Percentiles rank a stretch among this genome's conserved stretches.
These are phyloP conservation scores for Syndactyla subalaris DNA, from an alignment of 2,797 vertebrate genomes.

Conservation along the genomic window DNA sequence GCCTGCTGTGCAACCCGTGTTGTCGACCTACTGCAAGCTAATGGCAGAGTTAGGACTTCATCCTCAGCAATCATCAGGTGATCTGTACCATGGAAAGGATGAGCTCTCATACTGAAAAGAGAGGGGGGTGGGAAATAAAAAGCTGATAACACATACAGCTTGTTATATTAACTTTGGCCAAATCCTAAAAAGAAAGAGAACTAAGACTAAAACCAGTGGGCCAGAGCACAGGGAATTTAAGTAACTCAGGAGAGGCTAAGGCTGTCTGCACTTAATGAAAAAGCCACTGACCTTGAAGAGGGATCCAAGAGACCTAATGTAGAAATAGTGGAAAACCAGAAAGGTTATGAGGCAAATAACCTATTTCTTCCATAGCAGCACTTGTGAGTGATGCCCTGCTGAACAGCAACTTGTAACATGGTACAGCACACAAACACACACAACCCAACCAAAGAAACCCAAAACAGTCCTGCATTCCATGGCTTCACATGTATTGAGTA, in stretches of 20 bases:
- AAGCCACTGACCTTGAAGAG: conserved; percentile 57
- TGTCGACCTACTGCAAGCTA: conserved; percentile 34
- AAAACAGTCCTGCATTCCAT: not conserved
- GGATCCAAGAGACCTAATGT: conserved; percentile 22
- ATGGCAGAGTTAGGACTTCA: conserved; percentile 23
- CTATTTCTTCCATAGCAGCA: not conserved
- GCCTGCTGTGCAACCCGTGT: not conserved
- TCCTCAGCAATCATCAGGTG: conserved; percentile 52
- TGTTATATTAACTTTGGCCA: conserved; percentile 43
- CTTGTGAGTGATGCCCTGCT: not conserved
- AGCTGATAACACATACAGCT: not conserved
- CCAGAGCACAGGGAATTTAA: not conserved
- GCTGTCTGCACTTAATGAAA: conserved; percentile 58
- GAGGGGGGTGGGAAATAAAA: not conserved
- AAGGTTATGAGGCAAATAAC: conserved; percentile 1
- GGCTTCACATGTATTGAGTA: not conserved
- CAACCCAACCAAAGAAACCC: not conserved
- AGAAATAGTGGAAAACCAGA: conserved; percentile 31
- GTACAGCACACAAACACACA: not conserved
- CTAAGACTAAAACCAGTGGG: conserved; percentile 14
- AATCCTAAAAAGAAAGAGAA: conserved; percentile 5
- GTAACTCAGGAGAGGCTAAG: conserved; percentile 33
- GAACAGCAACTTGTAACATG: not conserved
- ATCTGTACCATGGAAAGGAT: conserved; percentile 23
- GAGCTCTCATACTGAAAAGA: not conserved